Evolutionary conservation across 2,113 vertebrate species (phyloP).

Genomic region (Etia nguti): DNA sequence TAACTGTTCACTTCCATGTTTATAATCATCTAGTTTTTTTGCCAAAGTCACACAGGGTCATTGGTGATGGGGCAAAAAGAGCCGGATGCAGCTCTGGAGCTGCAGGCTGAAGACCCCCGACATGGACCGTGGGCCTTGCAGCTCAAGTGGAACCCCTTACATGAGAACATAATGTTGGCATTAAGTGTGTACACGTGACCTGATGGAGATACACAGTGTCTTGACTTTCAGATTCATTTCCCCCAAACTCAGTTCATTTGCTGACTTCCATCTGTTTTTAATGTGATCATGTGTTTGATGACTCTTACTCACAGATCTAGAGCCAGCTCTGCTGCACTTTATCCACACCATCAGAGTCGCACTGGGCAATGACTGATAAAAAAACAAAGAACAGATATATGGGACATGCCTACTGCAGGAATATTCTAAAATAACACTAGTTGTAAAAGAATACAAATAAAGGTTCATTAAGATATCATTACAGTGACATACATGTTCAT

Average conservation of each 20-base stretch:
- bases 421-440: neutral
- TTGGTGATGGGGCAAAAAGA: neutral
- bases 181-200: neutral
- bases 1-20: neutral
- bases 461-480: neutral
- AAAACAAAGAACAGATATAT: neutral
- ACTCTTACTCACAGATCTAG: constrained; percentile 63
- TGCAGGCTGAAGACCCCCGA: neutral
- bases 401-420: neutral
- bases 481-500: neutral
- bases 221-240: neutral
- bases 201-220: neutral
- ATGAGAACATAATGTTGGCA: neutral
- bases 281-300: neutral
- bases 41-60: neutral
- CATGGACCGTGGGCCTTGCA: neutral
- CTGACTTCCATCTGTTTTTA: neutral
- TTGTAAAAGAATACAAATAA: neutral
- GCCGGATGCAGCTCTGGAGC: neutral
- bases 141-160: neutral
- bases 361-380: constrained; percentile 43
- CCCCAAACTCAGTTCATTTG: neutral
- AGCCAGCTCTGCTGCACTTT: constrained; percentile 61
- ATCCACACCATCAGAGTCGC: constrained; percentile 62
- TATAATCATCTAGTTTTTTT: neutral